Evolutionary conservation across 2,113 vertebrate species (phyloP).

Genomic region (Gila orcuttii): DNA sequence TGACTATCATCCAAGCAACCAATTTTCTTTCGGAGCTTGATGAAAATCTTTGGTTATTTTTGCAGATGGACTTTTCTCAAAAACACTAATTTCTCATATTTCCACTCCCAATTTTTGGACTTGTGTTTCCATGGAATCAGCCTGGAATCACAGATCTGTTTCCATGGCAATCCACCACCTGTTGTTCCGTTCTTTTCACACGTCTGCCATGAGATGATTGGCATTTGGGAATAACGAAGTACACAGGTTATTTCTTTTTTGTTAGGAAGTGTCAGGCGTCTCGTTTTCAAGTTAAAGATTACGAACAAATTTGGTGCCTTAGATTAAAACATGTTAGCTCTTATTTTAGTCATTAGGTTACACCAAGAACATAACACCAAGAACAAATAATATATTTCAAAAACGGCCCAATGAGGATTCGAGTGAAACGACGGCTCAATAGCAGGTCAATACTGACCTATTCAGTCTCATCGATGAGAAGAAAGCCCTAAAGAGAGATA

Average conservation of each 20-base stretch:
- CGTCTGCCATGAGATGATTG: conserved; percentile 67
- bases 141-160: conserved; percentile 63
- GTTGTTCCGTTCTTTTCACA: conserved; percentile 71
- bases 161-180: conserved; percentile 70
- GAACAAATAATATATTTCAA: background rate
- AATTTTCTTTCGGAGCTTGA: background rate
- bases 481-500: background rate
- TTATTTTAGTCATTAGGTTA: background rate
- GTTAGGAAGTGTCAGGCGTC: conserved; percentile 22
- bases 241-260: conserved; percentile 68
- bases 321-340: background rate
- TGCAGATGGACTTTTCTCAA: conserved; percentile 5
- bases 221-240: conserved; percentile 53
- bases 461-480: background rate
- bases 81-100: conserved; percentile 21
- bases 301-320: background rate
- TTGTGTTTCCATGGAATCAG: conserved; percentile 65
- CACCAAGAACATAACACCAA: no score
- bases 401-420: background rate
- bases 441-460: background rate
- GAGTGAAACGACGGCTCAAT: background rate
- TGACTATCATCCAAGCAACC: background rate
- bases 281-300: conserved; percentile 26
- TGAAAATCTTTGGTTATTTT: background rate
- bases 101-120: conserved; percentile 33